Evolutionary conservation across 2,888 invertebrate species (phyloP), one percentile per base, ranked within the genome.

Genomic region (Drosophila stalkeri): DNA sequence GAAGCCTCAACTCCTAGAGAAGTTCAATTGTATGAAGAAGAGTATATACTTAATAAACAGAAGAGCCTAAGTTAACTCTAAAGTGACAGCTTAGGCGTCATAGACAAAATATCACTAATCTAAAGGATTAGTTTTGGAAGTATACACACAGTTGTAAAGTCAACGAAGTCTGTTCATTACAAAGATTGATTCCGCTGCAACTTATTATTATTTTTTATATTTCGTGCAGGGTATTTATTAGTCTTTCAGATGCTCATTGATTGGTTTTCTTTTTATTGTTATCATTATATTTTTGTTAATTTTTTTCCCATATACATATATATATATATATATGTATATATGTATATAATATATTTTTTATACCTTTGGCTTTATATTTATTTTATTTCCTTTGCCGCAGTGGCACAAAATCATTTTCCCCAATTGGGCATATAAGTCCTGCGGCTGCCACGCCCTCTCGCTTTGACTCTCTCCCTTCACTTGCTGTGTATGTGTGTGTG

Each of bases 361-460:
- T 49, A 49, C 23, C 49, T 35, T 60, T 31, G 31, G 54, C 9
- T 54, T 39, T 66, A 61, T 66, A 57, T 59, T 64, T 76, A 71
- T 65, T 66, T 74, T 64, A 65, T 72, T 79, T 74, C 52, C 66
- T 89, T 71, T 89, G 87, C 85, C 82, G 89, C 89, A 85, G 73
- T 85, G 85, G 85, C 80, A 80, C 82, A 89, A 86, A 86, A 86
- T 89, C 69, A 89, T 89, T 85, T 89, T 82, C 78, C 82, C 89
- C 85, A 82, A 87, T 87, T 89, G 85, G 85, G 85, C 89, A 89
- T 77, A 89, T 80, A 89, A 85, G 89, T 79, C 72, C 81, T 80
- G 80, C 80, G 81, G 81, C 76, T 49, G 63, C 59, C 44, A 46
- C 49, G 8, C 31, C 43, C 18, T 23, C 39, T 51, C 37, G 5